Evolutionary conservation across 2,888 invertebrate species (phyloP).

Genomic region (Drosophila dives): DNA sequence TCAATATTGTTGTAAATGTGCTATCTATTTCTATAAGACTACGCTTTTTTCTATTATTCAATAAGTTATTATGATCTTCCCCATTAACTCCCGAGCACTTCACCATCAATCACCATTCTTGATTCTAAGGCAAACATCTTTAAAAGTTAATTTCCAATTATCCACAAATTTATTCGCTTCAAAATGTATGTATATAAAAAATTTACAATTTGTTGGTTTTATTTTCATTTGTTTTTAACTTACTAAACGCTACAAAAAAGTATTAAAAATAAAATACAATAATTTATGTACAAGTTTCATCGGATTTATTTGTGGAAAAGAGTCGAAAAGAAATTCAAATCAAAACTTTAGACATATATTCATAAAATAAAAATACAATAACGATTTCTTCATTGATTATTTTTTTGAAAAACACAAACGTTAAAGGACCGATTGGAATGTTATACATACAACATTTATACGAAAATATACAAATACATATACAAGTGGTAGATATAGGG

Average conservation of each 20-base stretch:
- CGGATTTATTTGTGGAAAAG: conserved; percentile 70
- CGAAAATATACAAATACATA: conserved; percentile 65
- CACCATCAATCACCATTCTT: background rate
- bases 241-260: conserved; percentile 72
- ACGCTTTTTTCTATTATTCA: background rate
- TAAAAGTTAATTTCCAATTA: conserved; percentile 68
- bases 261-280: conserved; percentile 79
- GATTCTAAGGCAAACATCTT: background rate
- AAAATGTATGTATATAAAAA: conserved; percentile 63
- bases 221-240: conserved; percentile 57
- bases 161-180: conserved; percentile 78
- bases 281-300: conserved; percentile 78
- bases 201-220: conserved; percentile 64
- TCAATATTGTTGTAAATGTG: conserved; percentile 15
- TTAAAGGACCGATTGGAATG: conserved; percentile 60
- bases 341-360: conserved; percentile 55
- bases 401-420: conserved; percentile 30
- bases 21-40: background rate
- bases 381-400: conserved; percentile 26
- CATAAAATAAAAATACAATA: conserved; percentile 18
- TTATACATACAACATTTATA: conserved; percentile 63
- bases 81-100: background rate
- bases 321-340: conserved; percentile 51
- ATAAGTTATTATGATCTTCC: background rate
- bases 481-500: conserved; percentile 20